Conservation (phyloP, 2,888 invertebrate genomes). For the Nomada fabriciana region DNA sequence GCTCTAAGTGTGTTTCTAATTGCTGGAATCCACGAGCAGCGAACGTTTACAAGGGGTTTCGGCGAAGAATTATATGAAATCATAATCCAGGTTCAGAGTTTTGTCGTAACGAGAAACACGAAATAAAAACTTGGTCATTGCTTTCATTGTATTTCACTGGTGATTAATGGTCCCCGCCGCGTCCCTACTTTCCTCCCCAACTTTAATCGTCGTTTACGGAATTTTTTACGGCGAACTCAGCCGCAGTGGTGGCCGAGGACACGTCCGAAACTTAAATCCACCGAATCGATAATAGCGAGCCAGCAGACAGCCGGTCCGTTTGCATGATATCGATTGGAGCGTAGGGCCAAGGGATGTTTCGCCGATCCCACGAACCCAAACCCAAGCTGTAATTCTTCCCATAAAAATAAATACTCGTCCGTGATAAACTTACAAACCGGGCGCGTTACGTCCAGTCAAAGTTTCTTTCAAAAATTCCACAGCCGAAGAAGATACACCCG, state of each 20-base stretch:
- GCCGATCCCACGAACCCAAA: slow-evolving; percentile 14
- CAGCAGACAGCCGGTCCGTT: slow-evolving; percentile 26
- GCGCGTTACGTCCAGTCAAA: slow-evolving; percentile 50
- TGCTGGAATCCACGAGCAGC: no score
- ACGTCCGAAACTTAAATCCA: slow-evolving; percentile 38
- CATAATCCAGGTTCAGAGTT: no score
- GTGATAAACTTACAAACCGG: slow-evolving; percentile 55
- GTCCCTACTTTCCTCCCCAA: neutral
- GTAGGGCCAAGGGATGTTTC: slow-evolving; percentile 21
- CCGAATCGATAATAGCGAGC: slow-evolving; percentile 43
- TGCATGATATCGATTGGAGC: slow-evolving; percentile 48
- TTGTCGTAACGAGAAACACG: no score
- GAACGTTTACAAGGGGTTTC: no score
- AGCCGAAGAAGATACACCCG: neutral
- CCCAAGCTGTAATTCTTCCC: slow-evolving; percentile 20
- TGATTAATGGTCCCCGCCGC: neutral
- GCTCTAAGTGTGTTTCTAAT: no score
- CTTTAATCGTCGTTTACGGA: neutral
- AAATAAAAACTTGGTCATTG: no score
- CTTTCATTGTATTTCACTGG: neutral
- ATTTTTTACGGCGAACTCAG: neutral
- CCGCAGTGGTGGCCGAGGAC: neutral
- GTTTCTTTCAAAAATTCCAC: slow-evolving; percentile 32
- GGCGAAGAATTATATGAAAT: no score
- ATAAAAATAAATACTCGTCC: slow-evolving; percentile 58